Conservation (phyloP, 2,113 vertebrate genomes). For the Pedetes capensis region DNA sequence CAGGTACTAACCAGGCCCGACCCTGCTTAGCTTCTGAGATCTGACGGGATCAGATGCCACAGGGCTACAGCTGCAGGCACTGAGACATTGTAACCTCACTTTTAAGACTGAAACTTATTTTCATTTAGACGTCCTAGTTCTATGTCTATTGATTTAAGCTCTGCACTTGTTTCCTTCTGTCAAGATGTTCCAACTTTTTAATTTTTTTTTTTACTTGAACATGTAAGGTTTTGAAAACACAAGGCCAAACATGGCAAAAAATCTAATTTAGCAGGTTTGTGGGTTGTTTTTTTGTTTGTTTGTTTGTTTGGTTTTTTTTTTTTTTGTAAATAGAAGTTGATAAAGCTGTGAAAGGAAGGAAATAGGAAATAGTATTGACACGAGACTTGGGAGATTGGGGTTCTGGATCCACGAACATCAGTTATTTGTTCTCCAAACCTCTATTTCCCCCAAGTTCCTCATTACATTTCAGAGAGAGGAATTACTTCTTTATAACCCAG, state of each 20-base stretch:
- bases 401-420: not conserved
- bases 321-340: not conserved
- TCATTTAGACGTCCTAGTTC: not conserved
- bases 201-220: not conserved
- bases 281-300: not conserved
- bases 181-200: not conserved
- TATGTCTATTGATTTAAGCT: not conserved
- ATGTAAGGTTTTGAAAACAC: slow-evolving; percentile 34
- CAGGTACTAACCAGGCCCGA: too few relatives aligned
- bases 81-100: not conserved
- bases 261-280: slow-evolving; percentile 23
- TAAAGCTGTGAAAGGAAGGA: not conserved
- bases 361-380: slow-evolving; percentile 19
- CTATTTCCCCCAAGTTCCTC: not conserved
- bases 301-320: not conserved
- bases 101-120: slow-evolving; percentile 46
- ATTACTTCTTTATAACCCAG: slow-evolving; percentile 8
- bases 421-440: not conserved
- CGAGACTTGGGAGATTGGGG: not conserved
- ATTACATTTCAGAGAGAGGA: slow-evolving; percentile 14
- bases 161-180: slow-evolving; percentile 30
- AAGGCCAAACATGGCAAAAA: slow-evolving; percentile 10
- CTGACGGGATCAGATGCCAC: too few relatives aligned
- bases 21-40: too few relatives aligned
- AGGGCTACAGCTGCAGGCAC: too few relatives aligned